Evolutionary conservation across 1,140 invertebrate genomes (phyloP).

Genomic region (Ruditapes philippinarum): DNA sequence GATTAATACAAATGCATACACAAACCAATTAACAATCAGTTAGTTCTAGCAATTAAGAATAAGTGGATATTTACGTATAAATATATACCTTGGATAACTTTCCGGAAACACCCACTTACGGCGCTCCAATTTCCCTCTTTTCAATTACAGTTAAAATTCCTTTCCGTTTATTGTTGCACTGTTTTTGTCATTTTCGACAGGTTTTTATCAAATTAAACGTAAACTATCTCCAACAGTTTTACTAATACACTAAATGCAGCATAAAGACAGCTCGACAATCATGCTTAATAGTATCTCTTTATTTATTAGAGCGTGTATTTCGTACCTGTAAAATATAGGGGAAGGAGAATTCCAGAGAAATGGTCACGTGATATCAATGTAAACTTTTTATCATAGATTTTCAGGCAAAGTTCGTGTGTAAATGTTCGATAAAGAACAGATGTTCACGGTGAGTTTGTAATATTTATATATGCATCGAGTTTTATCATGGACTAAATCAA

Average conservation of each 20-base stretch:
- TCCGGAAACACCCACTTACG: too few species aligned
- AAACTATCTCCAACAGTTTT: neutral
- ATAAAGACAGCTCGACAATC: neutral
- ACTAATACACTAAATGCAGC: neutral
- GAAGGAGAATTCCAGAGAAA: neutral
- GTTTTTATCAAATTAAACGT: neutral
- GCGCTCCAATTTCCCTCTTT: too few species aligned
- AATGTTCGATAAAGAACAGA: neutral
- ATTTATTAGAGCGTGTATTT: too few species aligned
- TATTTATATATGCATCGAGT: constrained; percentile 1
- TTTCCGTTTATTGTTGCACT: neutral
- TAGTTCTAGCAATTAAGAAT: too few species aligned
- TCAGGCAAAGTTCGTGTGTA: neutral
- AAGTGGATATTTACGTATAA: too few species aligned
- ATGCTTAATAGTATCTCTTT: neutral
- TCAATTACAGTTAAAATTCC: too few species aligned
- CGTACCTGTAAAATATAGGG: neutral
- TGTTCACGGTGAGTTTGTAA: neutral
- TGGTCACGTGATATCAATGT: neutral
- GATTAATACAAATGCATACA: too few species aligned
- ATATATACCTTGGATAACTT: too few species aligned
- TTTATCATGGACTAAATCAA: neutral
- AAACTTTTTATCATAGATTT: constrained; percentile 17
- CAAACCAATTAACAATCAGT: too few species aligned
- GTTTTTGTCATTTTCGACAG: neutral